These are phyloP conservation scores for Psammodynastes pulverulentus DNA, from an alignment of 2,113 vertebrate genomes.

Conservation along the genomic window DNA sequence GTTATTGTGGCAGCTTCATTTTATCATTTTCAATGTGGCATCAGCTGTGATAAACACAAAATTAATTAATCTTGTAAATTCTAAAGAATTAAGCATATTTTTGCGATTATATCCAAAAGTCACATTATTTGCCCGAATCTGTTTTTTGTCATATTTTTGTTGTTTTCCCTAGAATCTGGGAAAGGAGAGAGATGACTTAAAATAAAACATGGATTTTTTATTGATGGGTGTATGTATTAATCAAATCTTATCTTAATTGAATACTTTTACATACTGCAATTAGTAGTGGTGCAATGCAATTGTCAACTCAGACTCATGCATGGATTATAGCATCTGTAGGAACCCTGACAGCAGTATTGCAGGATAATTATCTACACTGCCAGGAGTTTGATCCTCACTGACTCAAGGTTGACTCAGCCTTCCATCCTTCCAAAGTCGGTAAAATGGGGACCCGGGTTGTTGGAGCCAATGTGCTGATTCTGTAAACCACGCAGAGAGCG, in stretches of 20 bases:
- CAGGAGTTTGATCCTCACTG: too few species aligned
- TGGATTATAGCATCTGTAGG: too few species aligned
- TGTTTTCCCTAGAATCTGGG: background rate
- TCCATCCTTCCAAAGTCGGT: too few species aligned
- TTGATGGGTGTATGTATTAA: background rate
- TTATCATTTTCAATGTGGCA: background rate
- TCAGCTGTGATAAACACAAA: background rate
- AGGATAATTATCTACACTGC: too few species aligned
- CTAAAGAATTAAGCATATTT: background rate
- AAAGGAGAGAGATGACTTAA: background rate
- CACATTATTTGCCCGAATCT: background rate
- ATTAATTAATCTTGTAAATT: background rate
- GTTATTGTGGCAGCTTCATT: background rate
- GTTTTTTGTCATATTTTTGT: background rate
- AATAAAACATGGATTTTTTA: background rate
- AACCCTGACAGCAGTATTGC: too few species aligned
- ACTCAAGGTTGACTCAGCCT: too few species aligned
- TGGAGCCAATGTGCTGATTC: too few species aligned
- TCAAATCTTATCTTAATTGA: background rate
- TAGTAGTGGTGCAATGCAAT: too few species aligned
- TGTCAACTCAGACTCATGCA: too few species aligned
- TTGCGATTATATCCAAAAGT: background rate
- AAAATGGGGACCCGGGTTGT: too few species aligned
- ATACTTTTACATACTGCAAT: background rate
- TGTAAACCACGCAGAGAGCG: too few species aligned